phyloP scores from a whole-genome alignment of 2,113 vertebrate genomes.

The Dendrocopos noguchii region DNA sequence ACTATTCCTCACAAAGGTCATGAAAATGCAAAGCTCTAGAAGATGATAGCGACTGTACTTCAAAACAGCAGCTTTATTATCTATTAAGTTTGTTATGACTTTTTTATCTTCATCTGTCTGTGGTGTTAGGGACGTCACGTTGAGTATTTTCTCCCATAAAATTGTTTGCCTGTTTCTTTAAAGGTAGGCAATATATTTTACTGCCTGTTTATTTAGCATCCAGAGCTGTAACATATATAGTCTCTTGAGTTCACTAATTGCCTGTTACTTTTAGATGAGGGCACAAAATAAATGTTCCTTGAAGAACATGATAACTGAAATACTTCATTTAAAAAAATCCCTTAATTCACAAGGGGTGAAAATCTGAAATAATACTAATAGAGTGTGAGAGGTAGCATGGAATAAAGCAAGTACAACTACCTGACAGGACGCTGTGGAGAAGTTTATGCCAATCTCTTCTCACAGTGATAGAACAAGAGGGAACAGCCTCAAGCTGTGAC shows the following conservation, averaged over 20 bases:
- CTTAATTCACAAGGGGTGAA: not conserved
- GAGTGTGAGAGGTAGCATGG: not conserved
- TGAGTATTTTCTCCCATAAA: not conserved
- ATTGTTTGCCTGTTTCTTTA: not conserved
- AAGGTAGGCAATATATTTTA: not conserved
- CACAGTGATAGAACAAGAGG: too few species aligned
- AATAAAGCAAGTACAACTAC: not conserved
- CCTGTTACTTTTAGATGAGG: not conserved
- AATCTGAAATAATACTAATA: not conserved
- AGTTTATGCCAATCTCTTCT: too few species aligned
- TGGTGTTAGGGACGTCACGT: not conserved
- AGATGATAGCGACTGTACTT: not conserved
- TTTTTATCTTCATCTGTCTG: not conserved
- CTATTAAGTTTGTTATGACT: not conserved
- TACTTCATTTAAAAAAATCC: not conserved
- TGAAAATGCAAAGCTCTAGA: not conserved
- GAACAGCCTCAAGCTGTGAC: too few species aligned
- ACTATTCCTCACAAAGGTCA: not conserved
- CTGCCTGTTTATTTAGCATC: not conserved
- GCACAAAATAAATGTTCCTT: not conserved
- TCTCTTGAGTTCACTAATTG: not conserved
- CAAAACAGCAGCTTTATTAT: not conserved
- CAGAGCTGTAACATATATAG: rapidly evolving
- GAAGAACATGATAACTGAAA: not conserved
- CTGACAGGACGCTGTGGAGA: too few species aligned